These are phyloP conservation scores for Chlorospingus flavigularis DNA, from an alignment of 2,797 vertebrate genomes.

Conservation along the genomic window DNA sequence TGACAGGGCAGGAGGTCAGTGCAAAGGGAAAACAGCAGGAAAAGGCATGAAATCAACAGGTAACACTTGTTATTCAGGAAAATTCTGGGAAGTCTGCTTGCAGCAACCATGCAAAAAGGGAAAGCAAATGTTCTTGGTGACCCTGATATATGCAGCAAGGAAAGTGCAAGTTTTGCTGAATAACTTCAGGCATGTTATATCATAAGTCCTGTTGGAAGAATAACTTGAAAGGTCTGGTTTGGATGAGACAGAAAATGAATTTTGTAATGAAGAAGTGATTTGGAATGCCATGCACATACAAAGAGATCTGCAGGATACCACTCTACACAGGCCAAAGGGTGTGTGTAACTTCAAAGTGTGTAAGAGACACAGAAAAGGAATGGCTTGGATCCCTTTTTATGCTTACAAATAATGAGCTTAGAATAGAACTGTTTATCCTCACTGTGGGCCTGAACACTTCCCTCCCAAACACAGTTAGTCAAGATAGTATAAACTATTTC, in stretches of 20 bases:
- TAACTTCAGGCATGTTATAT: background rate
- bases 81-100: background rate
- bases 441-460: background rate
- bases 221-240: background rate
- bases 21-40: background rate
- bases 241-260: background rate
- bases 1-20: background rate
- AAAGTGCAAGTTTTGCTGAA: background rate
- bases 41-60: background rate
- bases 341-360: background rate
- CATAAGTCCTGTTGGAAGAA: background rate
- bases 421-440: background rate
- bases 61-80: background rate
- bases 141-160: background rate
- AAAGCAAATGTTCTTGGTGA: background rate
- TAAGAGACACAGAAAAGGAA: background rate
- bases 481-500: background rate
- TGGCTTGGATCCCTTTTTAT: background rate
- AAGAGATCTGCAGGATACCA: background rate
- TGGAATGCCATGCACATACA: background rate
- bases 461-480: background rate
- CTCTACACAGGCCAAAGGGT: background rate
- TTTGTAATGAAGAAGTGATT: background rate
- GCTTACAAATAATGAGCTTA: background rate
- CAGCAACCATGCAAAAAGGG: background rate